Base-by-base conservation (phyloP, 2,113 vertebrate species). In the Orcinus orca region DNA sequence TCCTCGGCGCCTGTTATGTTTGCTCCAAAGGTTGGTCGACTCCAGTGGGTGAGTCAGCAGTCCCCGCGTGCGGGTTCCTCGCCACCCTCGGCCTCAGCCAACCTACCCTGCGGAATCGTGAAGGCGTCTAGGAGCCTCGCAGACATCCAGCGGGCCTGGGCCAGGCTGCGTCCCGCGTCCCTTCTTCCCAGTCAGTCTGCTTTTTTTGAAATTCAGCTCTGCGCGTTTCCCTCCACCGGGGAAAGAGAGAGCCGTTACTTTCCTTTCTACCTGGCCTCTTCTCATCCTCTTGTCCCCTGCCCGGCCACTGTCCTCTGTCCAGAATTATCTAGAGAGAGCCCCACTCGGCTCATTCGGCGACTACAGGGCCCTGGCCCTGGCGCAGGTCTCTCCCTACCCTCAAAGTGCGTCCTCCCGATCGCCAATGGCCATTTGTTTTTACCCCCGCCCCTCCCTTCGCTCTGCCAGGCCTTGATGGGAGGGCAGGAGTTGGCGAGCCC, bases 331-430 rank as follows among this genome's bases (percentile, higher is more conserved):
- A 67, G 8, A 73, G 26, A 90, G n/a, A 90, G 41, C 25, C 25
- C 50, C 62, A 12, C 4, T 0, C 6, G 60, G 23, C 58, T 44
- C 2, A 3, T 9, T 15, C 1, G 0, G 74, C 4, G 21, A 70
- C 65, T 15, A 1, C 55, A 36, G 62, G 33, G 33, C 50, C 21
- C 8, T 2, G 29, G 85, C 36, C 18, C 21, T 12, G 81, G 23
- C 0, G 2, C 73, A 63, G 10, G 55, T 26, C 36, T 89, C 33
- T 38, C 26, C 8, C 31, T 3, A 1, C 1, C 23, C 1, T 47
- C 26, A 21, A 33, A 33, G 71, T 2, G 2, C 20, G 53, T 23
- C n/a, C 53, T 26, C 10, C 17, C 6, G 38, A 53, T 65, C 13
- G 4, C 15, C 15, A 1, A 13, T 1, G 53, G 26, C 6, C 36